Base-by-base conservation (phyloP, 2,888 invertebrate species). In the Eupithecia dodoneata region DNA sequence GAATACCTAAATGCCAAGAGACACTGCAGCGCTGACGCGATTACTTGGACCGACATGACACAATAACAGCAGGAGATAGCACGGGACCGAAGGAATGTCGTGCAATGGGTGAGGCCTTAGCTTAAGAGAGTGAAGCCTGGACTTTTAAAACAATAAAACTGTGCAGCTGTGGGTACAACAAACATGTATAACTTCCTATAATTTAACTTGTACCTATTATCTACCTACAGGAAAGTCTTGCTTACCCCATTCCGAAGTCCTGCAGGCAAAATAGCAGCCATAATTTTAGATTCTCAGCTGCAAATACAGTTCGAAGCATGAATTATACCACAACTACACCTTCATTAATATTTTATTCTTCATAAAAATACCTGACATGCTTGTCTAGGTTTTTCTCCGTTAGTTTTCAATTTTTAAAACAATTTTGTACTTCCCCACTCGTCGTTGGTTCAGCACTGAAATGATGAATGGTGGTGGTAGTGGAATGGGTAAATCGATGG, bases 251-350 rank as follows among this genome's bases (percentile, higher is more conserved):
- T 93, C 77, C 90, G 85, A 47, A 94, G 81, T 71, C 93, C 93
- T 15, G 90, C 85, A 5, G 94, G 94, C 71, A 94, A 83, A 82
- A 94, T 90, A 0, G 94, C 89, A 76, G 94, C 93, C 94, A 94
- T 94, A 63, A 69, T n/a, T 41, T 15, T 66, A 10, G 1, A 52
- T 44, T 52, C 73, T 76, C 69, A 71, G 74, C 49, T 63, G 45
- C 70, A 74, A 55, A 71, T 72, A n/a, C 67, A 41, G 65, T 66
- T 69, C 65, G 77, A 74, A 41, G 9, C 79, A 79, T 78, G 59
- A 65, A 30, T 12, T 63, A 12, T 7, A 30, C n/a, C 9, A 18
- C 55, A 7, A 59, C 9, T 10, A 15, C 42, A 42, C 42, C 15
- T 42, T 42, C 42, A 9, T 18, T 18, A 52, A 2, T n/a, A 59